These are phyloP conservation scores for Chrysocyon brachyurus DNA, from an alignment of 2,797 vertebrate species.

Conservation along the genomic window DNA sequence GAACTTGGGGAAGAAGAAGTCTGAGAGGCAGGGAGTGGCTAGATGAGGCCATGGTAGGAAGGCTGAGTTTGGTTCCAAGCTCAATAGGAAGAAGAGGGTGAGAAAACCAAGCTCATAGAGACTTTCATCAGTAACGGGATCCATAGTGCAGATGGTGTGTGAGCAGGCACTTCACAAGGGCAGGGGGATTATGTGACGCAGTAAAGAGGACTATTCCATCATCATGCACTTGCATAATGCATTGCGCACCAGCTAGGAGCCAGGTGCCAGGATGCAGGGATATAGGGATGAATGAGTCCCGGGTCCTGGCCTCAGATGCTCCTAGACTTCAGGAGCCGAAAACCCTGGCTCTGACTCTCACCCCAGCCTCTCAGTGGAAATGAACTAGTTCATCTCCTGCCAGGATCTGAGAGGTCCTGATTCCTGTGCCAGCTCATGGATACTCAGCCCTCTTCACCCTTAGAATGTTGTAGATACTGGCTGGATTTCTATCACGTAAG, in stretches of 20 bases:
- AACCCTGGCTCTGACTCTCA: not conserved
- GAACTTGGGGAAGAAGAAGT: not conserved
- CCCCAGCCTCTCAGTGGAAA: not conserved
- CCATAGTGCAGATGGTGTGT: not conserved
- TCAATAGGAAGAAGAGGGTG: not conserved
- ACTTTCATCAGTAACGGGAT: not conserved
- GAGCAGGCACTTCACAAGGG: not conserved
- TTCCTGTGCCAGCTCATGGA: not conserved
- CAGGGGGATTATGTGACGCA: not conserved
- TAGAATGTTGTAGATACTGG: not conserved
- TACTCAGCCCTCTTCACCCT: not conserved
- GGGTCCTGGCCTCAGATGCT: not conserved
- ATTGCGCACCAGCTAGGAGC: not conserved
- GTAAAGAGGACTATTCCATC: not conserved
- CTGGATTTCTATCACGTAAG: not conserved
- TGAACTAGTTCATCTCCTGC: not conserved
- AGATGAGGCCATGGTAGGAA: not conserved
- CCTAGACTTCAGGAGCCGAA: not conserved
- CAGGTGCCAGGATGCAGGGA: not conserved
- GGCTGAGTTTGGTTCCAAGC: not conserved
- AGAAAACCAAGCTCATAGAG: not conserved
- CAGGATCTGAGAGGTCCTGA: not conserved
- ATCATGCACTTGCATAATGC: not conserved
- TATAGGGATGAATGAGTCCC: not conserved
- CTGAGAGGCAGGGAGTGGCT: not conserved